Conservation (phyloP, 2,797 vertebrate genomes). For the Poecilia wingei region DNA sequence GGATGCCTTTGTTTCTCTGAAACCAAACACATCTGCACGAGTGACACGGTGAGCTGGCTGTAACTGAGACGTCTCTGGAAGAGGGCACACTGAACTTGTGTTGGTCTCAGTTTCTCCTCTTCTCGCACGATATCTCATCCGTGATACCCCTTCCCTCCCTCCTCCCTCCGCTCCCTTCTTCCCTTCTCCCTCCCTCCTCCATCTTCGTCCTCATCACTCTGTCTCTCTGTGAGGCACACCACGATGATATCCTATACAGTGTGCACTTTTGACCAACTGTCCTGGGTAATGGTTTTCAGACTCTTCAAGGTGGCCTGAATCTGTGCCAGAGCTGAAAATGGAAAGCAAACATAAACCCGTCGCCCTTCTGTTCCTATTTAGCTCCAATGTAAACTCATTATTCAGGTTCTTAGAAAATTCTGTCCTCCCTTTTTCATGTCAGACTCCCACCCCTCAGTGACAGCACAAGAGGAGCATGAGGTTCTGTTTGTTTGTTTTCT, state of each 20-base stretch:
- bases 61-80: constrained; percentile 71
- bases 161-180: constrained; percentile 19
- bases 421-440: constrained; percentile 66
- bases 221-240: constrained; percentile 58
- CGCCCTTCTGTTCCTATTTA: constrained; percentile 78
- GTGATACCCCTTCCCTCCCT: constrained; percentile 42
- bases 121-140: constrained; percentile 74
- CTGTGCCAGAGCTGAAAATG: constrained; percentile 76
- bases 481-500: constrained; percentile 52
- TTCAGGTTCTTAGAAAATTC: constrained; percentile 65
- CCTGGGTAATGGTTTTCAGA: constrained; percentile 79
- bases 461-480: constrained; percentile 34
- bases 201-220: constrained; percentile 46
- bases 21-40: constrained; percentile 71
- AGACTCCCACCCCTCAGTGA: constrained; percentile 50
- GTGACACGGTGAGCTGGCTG: constrained; percentile 65
- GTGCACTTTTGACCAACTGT: constrained; percentile 78
- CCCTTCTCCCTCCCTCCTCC: constrained; percentile 32
- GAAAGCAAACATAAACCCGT: constrained; percentile 75
- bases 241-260: constrained; percentile 71
- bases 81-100: constrained; percentile 64
- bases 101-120: constrained; percentile 64
- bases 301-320: constrained; percentile 78
- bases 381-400: constrained; percentile 77
- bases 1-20: constrained; percentile 73